Base-by-base conservation (phyloP, 2,888 invertebrate species). In the Lithophane semibrunnea region DNA sequence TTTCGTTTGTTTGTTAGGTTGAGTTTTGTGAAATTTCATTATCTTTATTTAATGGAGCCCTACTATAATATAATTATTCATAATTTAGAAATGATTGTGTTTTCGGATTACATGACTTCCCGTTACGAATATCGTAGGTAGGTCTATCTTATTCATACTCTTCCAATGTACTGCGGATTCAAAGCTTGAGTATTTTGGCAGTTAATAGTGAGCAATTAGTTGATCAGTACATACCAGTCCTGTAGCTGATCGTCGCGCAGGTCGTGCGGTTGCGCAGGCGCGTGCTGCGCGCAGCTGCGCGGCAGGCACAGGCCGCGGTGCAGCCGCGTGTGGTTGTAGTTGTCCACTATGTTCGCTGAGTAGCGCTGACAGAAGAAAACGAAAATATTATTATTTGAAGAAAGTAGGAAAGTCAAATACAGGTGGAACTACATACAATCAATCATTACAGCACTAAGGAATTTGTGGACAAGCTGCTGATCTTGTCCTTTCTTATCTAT, bases 261-360 rank as follows among this genome's bases (percentile, higher is more conserved):
- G 58, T 76, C 79, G 37, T 24, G 76, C 16, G 24, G 42, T 67
- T 71, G 80, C 54, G 78, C 75, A 37, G 83, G 86, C 54, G 89
- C 86, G 58, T 81, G 84, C 47, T 81, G 87, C 3, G 88, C 80
- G 83, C 94, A 94, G 80, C 89, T 87, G n/a, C 90, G 90, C 24
- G 90, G 88, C 37, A 96, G 88, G 90, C 96, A 96, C 78, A 94
- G 85, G 3, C 94, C 96, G 74, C 96, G 95, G 89, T 96, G 96
- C 79, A 96, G 89, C 4, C 92, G 93, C 82, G 96, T 96, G 92
- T 96, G 96, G 92, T 96, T 96, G 92, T 93, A 96, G 91, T 95
- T 90, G 86, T 95, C 94, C 90, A 96, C 94, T 93, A 94, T 95
- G 92, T 96, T 94, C 21, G 92, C 90, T 0, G 96, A 94, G 90